Evolutionary conservation across 2,113 vertebrate genomes (phyloP), one percentile per base, ranked within the genome.

Genomic region (Saccopteryx bilineata): DNA sequence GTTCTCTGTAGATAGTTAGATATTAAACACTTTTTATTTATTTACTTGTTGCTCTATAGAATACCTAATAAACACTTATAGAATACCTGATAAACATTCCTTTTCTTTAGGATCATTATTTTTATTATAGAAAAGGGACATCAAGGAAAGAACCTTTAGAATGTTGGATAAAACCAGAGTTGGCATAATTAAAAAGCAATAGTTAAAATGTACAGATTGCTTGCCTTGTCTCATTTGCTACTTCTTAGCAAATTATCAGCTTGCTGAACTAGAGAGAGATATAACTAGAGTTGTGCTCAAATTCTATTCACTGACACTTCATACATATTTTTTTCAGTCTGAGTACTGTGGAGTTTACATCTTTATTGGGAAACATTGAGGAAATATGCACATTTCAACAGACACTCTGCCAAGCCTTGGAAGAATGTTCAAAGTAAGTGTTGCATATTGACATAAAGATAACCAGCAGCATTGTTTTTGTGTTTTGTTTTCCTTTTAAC

Each of bases 361-460:
- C 98, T 13, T 97, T 99, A 93, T 98, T 99, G 97, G 99, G 99
- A 76, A 99, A 99, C 69, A 98, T 99, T 85, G 99, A 99, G 93
- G 99, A 99, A 97, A 98, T 99, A 89, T 99, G 99, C 83, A 98
- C 98, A 3, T 99, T 99, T 98, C 99, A 99, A 97, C 99, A 99
- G 97, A 99, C 98, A 0, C 98, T 99, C 15, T 99, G 99, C 97
- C 99, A 98, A 94, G 95, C 99, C 93, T 98, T 99, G 98, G 99
- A 99, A 98, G 99, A 99, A 92, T 99, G 99, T 96, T 98, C 99
- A 46, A 99, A 99, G 99, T 99, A 99, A 99, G 99, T 97, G 48
- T 26, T 0, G 8, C 26, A 9, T 68, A 4, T 88, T 61, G 80
- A 83, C 56, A 28, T 54, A 31, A 87, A 26, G 46, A 21, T 56